Percentiles rank a stretch among this genome's conserved stretches.
These are phyloP conservation scores for Xenops minutus DNA, from an alignment of 2,797 vertebrate genomes.

Conservation along the genomic window DNA sequence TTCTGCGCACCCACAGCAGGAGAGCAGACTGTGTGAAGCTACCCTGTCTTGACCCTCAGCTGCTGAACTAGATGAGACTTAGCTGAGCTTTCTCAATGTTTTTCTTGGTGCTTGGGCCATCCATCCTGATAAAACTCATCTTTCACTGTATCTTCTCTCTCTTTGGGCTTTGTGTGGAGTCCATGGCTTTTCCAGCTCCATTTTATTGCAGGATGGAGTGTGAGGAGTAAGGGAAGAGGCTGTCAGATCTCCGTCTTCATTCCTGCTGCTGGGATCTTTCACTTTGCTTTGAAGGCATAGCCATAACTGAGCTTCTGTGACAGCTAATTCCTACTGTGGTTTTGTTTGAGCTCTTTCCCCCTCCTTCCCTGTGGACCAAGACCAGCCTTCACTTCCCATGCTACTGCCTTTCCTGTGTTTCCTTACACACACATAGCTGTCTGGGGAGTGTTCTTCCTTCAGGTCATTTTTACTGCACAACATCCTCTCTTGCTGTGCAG, in stretches of 20 bases:
- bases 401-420: neutral
- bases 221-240: neutral
- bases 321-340: neutral
- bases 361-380: neutral
- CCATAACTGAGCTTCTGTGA: neutral
- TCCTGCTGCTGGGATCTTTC: neutral
- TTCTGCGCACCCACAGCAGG: neutral
- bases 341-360: neutral
- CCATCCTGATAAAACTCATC: neutral
- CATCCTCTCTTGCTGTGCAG: neutral
- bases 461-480: neutral
- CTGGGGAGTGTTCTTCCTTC: neutral
- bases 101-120: neutral
- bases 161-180: neutral
- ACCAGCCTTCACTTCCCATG: neutral
- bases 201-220: neutral
- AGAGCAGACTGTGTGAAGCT: slow-evolving; percentile 26
- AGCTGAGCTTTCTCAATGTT: slow-evolving; percentile 22
- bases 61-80: neutral
- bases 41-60: neutral
- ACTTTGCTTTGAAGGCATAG: neutral
- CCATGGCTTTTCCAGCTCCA: neutral
- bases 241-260: neutral
- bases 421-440: neutral
- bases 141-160: neutral